phyloP scores from a whole-genome alignment of 2,113 vertebrate species.

The Microcebus tavaratra region DNA sequence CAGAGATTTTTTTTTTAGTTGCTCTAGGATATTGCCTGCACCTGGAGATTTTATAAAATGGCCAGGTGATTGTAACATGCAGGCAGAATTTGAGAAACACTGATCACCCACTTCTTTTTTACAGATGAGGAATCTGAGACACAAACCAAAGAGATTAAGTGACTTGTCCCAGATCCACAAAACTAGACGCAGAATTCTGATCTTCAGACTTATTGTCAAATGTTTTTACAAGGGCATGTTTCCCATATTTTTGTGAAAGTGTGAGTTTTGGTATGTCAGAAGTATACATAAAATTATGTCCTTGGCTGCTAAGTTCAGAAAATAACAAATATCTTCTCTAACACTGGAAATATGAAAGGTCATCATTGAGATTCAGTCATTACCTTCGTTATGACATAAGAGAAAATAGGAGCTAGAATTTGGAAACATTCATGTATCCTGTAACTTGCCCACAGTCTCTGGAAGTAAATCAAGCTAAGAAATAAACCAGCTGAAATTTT shows the following conservation, averaged over 20 bases:
- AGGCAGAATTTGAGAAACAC: not conserved
- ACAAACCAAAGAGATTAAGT: not conserved
- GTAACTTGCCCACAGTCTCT: not conserved
- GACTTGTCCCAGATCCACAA: not conserved
- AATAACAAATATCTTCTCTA: conserved; percentile 30
- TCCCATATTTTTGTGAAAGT: not conserved
- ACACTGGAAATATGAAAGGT: not conserved
- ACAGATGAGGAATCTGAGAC: not conserved
- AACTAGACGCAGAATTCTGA: not conserved
- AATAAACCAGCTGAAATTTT: not conserved
- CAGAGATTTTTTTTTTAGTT: not conserved
- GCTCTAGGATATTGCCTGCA: not conserved
- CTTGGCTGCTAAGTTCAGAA: not conserved
- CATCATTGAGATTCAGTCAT: not conserved
- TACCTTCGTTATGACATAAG: not conserved
- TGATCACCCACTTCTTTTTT: not conserved
- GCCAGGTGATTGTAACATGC: not conserved
- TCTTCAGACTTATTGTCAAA: not conserved
- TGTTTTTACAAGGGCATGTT: not conserved
- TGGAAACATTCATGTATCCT: not conserved
- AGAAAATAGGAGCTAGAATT: not conserved
- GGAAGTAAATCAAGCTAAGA: not conserved
- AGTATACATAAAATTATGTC: not conserved
- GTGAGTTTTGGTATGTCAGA: not conserved
- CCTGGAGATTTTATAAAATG: not conserved